Conservation (phyloP, 2,113 vertebrate species). For the Bufo bufo region DNA sequence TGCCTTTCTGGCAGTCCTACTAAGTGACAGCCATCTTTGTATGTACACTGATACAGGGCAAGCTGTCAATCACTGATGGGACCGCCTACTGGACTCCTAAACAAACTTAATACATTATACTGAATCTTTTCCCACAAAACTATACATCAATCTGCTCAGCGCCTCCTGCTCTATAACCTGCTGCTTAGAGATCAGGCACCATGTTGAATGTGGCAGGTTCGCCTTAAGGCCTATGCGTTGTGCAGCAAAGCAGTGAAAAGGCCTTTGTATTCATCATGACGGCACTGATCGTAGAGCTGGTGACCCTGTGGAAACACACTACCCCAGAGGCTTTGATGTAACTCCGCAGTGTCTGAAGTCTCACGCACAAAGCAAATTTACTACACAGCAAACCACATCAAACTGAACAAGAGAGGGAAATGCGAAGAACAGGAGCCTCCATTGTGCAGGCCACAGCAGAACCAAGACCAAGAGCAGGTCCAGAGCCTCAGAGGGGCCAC, state of each 20-base stretch:
- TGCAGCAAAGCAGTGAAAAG: neutral
- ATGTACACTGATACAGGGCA: no score
- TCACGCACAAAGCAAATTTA: neutral
- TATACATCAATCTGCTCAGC: no score
- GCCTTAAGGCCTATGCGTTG: no score
- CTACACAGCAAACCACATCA: neutral
- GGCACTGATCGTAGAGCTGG: neutral
- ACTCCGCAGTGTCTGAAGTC: neutral
- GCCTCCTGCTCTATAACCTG: no score
- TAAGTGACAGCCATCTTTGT: no score
- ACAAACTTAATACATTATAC: no score
- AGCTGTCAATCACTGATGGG: no score
- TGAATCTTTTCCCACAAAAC: no score
- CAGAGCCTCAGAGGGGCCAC: neutral
- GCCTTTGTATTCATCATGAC: neutral
- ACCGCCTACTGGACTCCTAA: no score
- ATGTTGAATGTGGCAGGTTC: no score
- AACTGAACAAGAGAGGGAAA: neutral
- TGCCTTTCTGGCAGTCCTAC: no score
- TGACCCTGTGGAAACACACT: neutral
- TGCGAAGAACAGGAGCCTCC: neutral
- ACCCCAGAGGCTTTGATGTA: neutral
- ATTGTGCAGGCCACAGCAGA: neutral
- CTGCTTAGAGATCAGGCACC: no score
- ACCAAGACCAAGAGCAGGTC: neutral